Evolutionary conservation across 1,140 invertebrate genomes (phyloP).

Genomic region (Aethina tumida): DNA sequence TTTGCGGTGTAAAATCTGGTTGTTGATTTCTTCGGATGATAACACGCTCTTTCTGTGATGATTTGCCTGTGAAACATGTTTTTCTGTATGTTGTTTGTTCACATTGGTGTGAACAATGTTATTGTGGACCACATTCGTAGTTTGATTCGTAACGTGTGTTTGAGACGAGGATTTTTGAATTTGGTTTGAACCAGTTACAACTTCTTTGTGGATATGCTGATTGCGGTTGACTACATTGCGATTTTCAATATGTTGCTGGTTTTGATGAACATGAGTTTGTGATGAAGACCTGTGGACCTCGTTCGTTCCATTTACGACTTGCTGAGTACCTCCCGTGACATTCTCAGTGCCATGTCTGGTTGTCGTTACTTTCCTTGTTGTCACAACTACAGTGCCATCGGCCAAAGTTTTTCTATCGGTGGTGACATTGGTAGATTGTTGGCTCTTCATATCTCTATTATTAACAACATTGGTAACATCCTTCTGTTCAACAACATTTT

Average conservation of each 20-base stretch:
- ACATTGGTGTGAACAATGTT: conserved; percentile 3
- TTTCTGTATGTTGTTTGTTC: conserved; percentile 11
- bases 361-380: conserved; percentile 41
- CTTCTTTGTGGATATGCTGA: conserved; percentile 19
- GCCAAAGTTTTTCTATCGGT: conserved; percentile 38
- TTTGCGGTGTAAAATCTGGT: conserved; percentile 67
- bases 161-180: conserved; percentile 8
- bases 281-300: conserved; percentile 28
- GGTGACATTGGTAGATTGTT: conserved; percentile 27
- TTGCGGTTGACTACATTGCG: conserved; percentile 11
- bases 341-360: conserved; percentile 11
- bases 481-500: too few relatives aligned
- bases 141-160: conserved; percentile 11
- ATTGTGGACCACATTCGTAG: conserved; percentile 1
- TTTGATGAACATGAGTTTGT: conserved; percentile 21
- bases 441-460: conserved; percentile 16
- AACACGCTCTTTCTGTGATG: conserved; percentile 61
- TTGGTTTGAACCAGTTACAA: background rate
- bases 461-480: conserved; percentile 8
- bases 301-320: conserved; percentile 9
- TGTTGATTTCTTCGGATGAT: conserved; percentile 57
- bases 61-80: conserved; percentile 8
- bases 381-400: conserved; percentile 43
- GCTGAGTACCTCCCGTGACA: conserved; percentile 10
- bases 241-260: conserved; percentile 17